Conservation (phyloP, 2,888 invertebrate species). For the Eupithecia subumbrata region DNA sequence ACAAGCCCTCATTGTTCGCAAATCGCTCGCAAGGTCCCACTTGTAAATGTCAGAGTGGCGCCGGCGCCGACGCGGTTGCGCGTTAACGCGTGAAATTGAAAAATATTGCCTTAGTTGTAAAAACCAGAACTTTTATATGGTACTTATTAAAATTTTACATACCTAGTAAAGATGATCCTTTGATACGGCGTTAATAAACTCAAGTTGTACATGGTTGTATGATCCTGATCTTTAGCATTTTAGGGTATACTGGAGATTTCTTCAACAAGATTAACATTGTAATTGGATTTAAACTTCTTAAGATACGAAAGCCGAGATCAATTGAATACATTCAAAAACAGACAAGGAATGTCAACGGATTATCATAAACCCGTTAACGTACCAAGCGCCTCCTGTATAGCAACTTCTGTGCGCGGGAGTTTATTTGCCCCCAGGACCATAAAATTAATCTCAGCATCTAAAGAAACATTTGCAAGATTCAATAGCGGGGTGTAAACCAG, state of each 20-base stretch:
- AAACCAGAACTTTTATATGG: constrained; percentile 22
- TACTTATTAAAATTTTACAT: not conserved
- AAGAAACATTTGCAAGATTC: constrained; percentile 33
- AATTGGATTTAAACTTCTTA: not conserved
- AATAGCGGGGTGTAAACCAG: constrained; percentile 32
- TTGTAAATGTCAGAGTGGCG: constrained; percentile 78
- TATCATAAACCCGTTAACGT: constrained; percentile 26
- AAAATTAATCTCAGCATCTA: constrained; percentile 35
- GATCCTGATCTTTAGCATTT: not conserved
- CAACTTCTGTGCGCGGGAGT: constrained; percentile 27
- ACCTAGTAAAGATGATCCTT: not conserved
- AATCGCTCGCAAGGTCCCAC: constrained; percentile 74
- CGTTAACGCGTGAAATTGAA: constrained; percentile 46
- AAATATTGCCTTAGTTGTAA: constrained; percentile 41
- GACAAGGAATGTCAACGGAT: constrained; percentile 9
- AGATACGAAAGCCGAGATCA: not conserved
- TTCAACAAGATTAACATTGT: not conserved
- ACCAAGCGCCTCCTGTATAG: constrained; percentile 24
- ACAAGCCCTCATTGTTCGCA: constrained; percentile 74
- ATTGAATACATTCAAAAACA: constrained; percentile 1
- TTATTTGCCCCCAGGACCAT: constrained; percentile 32
- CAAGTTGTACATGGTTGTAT: not conserved
- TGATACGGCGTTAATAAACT: not conserved
- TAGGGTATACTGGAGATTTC: not conserved
- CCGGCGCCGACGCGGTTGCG: constrained; percentile 54